Conservation (phyloP, 2,888 invertebrate species). For the Brachyptera risi region DNA sequence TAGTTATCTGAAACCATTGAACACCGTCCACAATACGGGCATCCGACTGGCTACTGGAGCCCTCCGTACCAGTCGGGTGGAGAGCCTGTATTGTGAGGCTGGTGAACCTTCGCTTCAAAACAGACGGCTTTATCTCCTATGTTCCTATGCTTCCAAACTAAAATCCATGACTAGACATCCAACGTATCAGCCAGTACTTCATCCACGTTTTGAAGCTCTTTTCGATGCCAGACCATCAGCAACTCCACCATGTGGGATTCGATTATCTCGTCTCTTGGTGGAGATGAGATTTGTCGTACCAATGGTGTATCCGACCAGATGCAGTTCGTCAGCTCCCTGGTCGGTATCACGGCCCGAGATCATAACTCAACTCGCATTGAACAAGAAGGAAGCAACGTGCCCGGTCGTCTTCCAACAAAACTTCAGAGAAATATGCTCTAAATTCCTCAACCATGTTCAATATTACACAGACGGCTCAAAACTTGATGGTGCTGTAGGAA, state of each 20-base stretch:
- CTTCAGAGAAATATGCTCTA: not conserved
- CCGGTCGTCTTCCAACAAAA: not conserved
- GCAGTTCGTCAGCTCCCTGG: not conserved
- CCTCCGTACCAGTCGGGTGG: slow-evolving; percentile 18
- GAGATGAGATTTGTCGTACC: not conserved
- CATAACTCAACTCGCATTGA: not conserved
- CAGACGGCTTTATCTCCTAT: not conserved
- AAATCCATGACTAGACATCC: not conserved
- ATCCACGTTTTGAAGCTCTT: not conserved
- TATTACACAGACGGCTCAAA: not conserved
- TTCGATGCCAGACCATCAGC: not conserved
- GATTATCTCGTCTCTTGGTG: not conserved
- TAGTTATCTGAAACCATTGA: not conserved
- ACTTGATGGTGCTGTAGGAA: not conserved
- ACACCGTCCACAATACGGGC: slow-evolving; percentile 1
- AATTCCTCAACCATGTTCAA: not conserved
- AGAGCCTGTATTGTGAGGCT: not conserved
- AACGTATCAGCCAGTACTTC: not conserved
- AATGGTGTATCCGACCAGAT: not conserved
- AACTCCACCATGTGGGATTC: not conserved
- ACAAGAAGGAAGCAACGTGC: not conserved
- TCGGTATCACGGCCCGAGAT: not conserved
- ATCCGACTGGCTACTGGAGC: not conserved
- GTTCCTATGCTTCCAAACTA: not conserved
- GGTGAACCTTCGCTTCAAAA: not conserved